A percentile compares a stretch with the other conserved stretches of the same genome.
Conservation (phyloP, 1,140 invertebrate genomes). For the Hypsibius dujardini region DNA sequence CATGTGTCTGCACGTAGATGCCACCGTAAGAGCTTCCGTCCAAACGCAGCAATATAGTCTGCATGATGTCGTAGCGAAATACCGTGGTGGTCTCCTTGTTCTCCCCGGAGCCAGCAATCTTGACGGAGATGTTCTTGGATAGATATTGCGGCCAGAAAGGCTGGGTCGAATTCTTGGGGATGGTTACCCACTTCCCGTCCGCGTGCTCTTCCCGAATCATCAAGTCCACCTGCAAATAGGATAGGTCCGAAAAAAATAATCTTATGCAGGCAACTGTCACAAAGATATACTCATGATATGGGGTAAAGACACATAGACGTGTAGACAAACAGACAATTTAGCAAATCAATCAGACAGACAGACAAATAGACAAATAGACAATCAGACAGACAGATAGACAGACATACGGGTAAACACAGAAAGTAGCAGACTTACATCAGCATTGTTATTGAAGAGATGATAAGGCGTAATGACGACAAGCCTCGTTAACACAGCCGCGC, state of each 20-base stretch:
- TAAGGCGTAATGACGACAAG: constrained; percentile 1
- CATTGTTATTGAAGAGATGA: neutral
- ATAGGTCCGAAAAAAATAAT: no score
- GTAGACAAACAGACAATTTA: no score
- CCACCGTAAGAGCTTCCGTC: constrained; percentile 47
- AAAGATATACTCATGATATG: no score
- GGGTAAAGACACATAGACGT: no score
- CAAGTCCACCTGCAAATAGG: neutral
- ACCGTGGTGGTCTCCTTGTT: neutral
- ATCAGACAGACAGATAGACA: no score
- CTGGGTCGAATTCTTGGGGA: neutral
- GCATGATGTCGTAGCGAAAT: constrained; percentile 17
- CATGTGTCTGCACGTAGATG: constrained; percentile 70
- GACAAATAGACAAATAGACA: no score
- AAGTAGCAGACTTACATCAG: neutral
- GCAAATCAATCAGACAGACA: no score
- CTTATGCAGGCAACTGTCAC: no score
- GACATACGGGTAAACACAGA: no score
- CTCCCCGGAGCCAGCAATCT: neutral
- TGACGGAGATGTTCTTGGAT: neutral
- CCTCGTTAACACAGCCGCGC: neutral
- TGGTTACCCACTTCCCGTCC: neutral
- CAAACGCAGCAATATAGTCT: constrained; percentile 20
- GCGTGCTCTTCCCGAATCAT: neutral
- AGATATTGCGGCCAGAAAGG: constrained; percentile 16